phyloP scores from a whole-genome alignment of 2,888 invertebrate species.

The Chrysomela aeneicollis region DNA sequence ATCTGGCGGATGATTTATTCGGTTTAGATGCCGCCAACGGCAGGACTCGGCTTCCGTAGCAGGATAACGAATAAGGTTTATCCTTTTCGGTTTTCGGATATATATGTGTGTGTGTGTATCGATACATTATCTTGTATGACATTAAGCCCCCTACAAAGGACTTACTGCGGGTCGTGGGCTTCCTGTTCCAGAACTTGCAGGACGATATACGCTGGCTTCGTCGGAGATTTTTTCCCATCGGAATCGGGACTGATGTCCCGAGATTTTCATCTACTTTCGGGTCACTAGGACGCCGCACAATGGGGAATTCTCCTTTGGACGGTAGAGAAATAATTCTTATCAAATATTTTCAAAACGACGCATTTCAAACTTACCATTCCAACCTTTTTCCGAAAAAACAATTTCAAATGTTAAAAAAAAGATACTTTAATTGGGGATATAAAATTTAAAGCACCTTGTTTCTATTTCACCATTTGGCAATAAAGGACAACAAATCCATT shows the following conservation, averaged over 20 bases:
- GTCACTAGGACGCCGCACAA: too few relatives aligned
- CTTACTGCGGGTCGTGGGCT: slow-evolving; percentile 23
- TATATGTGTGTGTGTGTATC: slow-evolving; percentile 25
- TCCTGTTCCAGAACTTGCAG: slow-evolving; percentile 25
- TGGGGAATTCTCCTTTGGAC: too few relatives aligned
- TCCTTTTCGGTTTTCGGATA: not conserved
- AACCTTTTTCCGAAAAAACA: too few relatives aligned
- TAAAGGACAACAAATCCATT: too few relatives aligned
- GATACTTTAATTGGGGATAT: too few relatives aligned
- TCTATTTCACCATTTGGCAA: too few relatives aligned
- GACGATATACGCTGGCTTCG: slow-evolving; percentile 18
- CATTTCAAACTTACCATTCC: too few relatives aligned
- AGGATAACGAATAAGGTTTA: slow-evolving; percentile 33
- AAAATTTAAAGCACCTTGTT: too few relatives aligned
- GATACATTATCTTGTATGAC: slow-evolving; percentile 38
- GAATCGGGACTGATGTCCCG: not conserved
- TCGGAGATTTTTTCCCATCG: not conserved
- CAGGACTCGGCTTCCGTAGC: slow-evolving; percentile 41
- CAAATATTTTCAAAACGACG: too few relatives aligned
- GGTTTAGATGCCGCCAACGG: slow-evolving; percentile 42
- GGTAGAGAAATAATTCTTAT: too few relatives aligned
- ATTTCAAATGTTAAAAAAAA: too few relatives aligned
- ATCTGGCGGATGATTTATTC: slow-evolving; percentile 62
- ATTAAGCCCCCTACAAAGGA: slow-evolving; percentile 28
- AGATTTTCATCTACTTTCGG: too few relatives aligned